Conservation (phyloP, 2,113 vertebrate genomes). For the Neomonachus schauinslandi region DNA sequence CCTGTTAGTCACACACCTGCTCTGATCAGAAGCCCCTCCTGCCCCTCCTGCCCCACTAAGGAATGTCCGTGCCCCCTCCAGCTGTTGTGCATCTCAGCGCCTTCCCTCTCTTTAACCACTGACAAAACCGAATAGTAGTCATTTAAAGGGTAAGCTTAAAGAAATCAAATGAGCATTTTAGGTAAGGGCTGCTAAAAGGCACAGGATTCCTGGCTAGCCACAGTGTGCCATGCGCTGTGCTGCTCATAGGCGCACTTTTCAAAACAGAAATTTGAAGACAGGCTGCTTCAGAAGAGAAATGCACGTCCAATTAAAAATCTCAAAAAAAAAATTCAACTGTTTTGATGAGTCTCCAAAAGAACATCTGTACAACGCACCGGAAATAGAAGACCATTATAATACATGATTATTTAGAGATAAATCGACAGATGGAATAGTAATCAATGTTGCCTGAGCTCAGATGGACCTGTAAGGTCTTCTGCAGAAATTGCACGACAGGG, state of each 20-base stretch:
- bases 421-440: not conserved
- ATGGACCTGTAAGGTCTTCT: not conserved
- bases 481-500: not conserved
- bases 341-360: not conserved
- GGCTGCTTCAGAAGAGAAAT: not conserved
- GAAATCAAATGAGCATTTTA: not conserved
- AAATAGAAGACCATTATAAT: conserved; percentile 2
- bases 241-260: not conserved
- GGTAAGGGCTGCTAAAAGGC: not conserved
- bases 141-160: not conserved
- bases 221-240: no score
- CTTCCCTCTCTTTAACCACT: not conserved
- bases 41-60: not conserved
- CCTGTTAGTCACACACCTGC: no score
- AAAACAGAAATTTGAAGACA: not conserved
- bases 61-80: no score
- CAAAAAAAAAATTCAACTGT: not conserved
- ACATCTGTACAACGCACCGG: not conserved
- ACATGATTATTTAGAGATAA: not conserved
- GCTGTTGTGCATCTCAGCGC: no score
- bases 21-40: not conserved
- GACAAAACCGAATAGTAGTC: not conserved
- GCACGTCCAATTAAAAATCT: not conserved
- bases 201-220: not conserved
- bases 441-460: not conserved